Evolutionary conservation across 2,888 invertebrate species (phyloP), one percentile per base, ranked within the genome.

Genomic region (Lordiphosa fenestrarum): DNA sequence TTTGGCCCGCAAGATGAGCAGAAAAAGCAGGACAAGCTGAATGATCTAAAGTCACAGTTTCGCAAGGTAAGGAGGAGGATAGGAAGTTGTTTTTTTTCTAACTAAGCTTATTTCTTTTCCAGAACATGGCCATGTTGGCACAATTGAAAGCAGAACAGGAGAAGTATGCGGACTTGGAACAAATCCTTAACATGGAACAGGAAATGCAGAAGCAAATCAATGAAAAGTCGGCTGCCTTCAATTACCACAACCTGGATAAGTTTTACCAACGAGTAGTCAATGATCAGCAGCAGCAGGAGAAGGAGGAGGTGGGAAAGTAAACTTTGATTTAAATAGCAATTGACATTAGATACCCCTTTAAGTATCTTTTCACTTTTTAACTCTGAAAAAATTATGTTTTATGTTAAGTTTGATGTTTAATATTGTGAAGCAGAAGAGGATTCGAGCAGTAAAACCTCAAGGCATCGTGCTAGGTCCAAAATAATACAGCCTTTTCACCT

Each of bases 81-180:
- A 4, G 2, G 19, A 19, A 19, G 19, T 19, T 44, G 55, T 7
- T 23, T 3, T 33, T 33, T 33, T 19, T 2, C 2, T 3, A 35
- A 10, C 13, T 36, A 12, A 1, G n/a, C 4, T 2, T 10, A 15
- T 33, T 9, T 10, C 30, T 10, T 10, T 10, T 30, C 30, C 5
- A 85, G 83, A 85, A 85, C 40, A 41, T 73, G 48, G 68, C 69
- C 10, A 81, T 69, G 71, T 39, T 84, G 10, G 70, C 73, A 0
- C 68, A 67, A 6, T 57, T 84, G 6, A 49, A 68, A 12, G 59
- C 71, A 1, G 77, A 84, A 36, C 64, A 69, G 9, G 42, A 61
- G 4, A 64, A 68, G 21, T 75, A 55, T 13, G 53, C 40, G 6
- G 46, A 54, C 1, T 50, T 85, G n/a, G 64, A 61, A 7, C 48